phyloP scores from a whole-genome alignment of 2,797 vertebrate species.

The Potorous gilbertii region DNA sequence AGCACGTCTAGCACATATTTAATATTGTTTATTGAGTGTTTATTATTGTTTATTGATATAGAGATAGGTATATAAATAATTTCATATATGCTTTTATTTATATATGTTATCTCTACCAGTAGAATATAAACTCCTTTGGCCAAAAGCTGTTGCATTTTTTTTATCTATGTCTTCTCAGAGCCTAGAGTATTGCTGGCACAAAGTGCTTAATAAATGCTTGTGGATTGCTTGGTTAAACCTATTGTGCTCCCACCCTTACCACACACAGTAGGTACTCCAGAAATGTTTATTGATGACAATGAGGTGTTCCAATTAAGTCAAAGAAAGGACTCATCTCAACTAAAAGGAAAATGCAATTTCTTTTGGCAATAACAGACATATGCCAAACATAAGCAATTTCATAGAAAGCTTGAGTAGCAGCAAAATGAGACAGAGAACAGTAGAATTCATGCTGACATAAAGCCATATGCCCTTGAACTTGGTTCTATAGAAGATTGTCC shows the following conservation, averaged over 20 bases:
- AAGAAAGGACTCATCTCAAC: not conserved
- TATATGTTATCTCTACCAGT: not conserved
- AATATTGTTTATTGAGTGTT: not conserved
- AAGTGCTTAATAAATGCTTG: not conserved
- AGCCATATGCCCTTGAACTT: slow-evolving; percentile 24
- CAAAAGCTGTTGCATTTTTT: not conserved
- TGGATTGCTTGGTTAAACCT: not conserved
- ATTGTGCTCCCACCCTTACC: not conserved
- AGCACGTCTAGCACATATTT: not conserved
- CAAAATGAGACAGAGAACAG: slow-evolving; percentile 43
- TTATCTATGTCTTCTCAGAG: not conserved
- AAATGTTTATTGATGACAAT: not conserved
- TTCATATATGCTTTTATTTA: not conserved
- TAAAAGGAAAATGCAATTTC: not conserved
- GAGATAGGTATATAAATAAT: not conserved
- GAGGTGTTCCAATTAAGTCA: not conserved
- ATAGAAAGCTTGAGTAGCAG: slow-evolving; percentile 54
- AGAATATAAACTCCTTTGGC: not conserved
- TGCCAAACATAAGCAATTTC: slow-evolving; percentile 11
- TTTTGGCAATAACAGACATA: not conserved
- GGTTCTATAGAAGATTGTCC: no score
- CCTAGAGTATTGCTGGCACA: not conserved
- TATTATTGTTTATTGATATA: not conserved
- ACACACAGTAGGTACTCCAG: not conserved
- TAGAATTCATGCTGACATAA: slow-evolving; percentile 57